Percentiles rank a stretch among this genome's conserved stretches.
Evolutionary conservation across 2,888 invertebrate genomes (phyloP).

Genomic region (Mythimna albipuncta): DNA sequence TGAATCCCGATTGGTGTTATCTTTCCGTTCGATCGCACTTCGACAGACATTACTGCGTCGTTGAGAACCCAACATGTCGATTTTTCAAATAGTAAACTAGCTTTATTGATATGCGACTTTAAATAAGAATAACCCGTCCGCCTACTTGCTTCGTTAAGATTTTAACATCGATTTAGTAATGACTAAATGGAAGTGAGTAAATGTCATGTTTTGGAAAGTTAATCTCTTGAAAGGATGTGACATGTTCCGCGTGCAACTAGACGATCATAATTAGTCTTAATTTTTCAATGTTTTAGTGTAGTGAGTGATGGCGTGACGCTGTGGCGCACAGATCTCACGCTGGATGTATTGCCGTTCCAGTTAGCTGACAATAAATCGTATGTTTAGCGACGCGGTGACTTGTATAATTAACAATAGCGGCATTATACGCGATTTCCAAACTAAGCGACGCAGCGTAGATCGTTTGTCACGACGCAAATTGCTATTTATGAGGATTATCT

Average conservation of each 20-base stretch:
- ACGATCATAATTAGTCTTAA: constrained; percentile 76
- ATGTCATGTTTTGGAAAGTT: constrained; percentile 73
- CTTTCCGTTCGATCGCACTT: constrained; percentile 81
- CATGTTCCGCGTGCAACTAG: constrained; percentile 66
- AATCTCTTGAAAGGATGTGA: constrained; percentile 71
- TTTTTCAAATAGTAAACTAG: constrained; percentile 79
- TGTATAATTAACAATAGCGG: constrained; percentile 89
- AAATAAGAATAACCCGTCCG: constrained; percentile 72
- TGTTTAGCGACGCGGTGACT: constrained; percentile 88
- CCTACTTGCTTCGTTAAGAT: constrained; percentile 75
- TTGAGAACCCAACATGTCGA: constrained; percentile 75
- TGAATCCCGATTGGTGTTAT: constrained; percentile 80
- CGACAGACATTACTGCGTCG: constrained; percentile 77
- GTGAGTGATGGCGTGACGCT: constrained; percentile 74
- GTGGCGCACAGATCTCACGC: constrained; percentile 82
- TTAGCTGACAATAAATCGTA: constrained; percentile 88
- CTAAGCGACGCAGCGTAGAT: constrained; percentile 82
- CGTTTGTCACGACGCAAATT: constrained; percentile 89
- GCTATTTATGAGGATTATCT: constrained; percentile 89
- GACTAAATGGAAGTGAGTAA: constrained; percentile 57
- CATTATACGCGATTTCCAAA: constrained; percentile 90
- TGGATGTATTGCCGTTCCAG: constrained; percentile 84
- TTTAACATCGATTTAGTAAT: constrained; percentile 67
- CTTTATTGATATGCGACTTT: constrained; percentile 71
- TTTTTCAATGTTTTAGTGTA: constrained; percentile 81